A percentile compares a stretch with the other conserved stretches of the same genome.
Evolutionary conservation across 2,797 vertebrate species (phyloP).

Genomic region (Mastacembelus armatus): DNA sequence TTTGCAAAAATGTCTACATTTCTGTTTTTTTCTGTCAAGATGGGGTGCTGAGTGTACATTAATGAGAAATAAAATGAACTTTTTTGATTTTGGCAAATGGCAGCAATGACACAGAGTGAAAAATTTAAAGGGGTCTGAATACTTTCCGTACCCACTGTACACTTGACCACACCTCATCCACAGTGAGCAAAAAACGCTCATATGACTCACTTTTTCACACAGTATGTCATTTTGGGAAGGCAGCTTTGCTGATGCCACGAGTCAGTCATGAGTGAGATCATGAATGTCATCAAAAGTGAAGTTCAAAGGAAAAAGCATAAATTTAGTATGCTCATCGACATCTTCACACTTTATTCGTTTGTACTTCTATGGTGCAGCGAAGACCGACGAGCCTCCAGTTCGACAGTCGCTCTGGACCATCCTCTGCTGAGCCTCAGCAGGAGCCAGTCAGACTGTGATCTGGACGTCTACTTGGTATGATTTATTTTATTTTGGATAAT

Average conservation of each 20-base stretch:
- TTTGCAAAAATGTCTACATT: no score
- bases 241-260: not conserved
- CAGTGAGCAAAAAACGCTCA: no score
- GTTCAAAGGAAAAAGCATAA: not conserved
- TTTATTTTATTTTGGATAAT: not conserved
- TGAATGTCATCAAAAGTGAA: not conserved
- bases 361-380: conserved; percentile 73
- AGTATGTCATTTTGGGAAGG: not conserved
- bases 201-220: no score
- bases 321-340: not conserved
- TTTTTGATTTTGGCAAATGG: no score
- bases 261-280: not conserved
- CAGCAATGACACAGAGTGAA: no score
- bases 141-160: no score
- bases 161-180: no score
- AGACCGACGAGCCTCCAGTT: conserved; percentile 85
- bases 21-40: no score
- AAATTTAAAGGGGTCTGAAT: no score
- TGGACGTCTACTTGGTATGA: conserved; percentile 94
- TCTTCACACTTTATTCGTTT: not conserved
- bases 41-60: no score
- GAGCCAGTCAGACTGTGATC: conserved; percentile 85
- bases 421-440: conserved; percentile 79
- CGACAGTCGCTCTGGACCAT: conserved; percentile 89
- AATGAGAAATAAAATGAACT: no score